Conservation (phyloP, 2,888 invertebrate species). For the Melanophora roralis region DNA sequence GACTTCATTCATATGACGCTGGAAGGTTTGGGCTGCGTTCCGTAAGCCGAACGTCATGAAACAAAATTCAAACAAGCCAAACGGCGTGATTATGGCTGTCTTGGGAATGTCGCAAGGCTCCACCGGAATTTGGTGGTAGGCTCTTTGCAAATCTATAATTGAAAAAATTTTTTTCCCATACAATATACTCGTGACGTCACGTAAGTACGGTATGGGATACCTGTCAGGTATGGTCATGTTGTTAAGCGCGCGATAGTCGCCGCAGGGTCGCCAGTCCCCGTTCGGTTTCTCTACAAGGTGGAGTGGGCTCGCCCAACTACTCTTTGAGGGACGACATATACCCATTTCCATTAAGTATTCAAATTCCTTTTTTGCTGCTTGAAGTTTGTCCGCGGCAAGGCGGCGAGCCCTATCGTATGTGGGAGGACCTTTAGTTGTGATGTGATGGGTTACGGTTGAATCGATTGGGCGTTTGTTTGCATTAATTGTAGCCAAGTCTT, state of each 20-base stretch:
- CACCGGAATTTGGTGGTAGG: not conserved
- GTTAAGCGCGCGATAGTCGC: not conserved
- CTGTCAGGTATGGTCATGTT: not conserved
- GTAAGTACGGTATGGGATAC: not conserved
- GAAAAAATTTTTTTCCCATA: not conserved
- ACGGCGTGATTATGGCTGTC: not conserved
- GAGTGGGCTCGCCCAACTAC: not conserved
- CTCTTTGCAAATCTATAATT: not conserved
- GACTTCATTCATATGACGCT: not conserved
- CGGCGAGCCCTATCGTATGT: constrained; percentile 3
- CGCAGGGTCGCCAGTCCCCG: not conserved
- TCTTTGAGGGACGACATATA: not conserved
- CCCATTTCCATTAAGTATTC: not conserved
- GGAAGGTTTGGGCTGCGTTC: not conserved
- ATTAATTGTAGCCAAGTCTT: not conserved
- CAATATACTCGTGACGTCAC: not conserved
- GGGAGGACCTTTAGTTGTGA: constrained; percentile 3
- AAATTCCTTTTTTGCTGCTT: not conserved
- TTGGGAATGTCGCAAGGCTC: not conserved
- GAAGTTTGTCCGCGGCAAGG: constrained; percentile 30
- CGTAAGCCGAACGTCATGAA: not conserved
- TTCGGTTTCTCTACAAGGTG: not conserved
- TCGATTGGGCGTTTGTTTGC: not conserved
- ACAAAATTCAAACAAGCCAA: not conserved
- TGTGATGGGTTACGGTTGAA: constrained; percentile 6